Evolutionary conservation across 1,140 invertebrate species (phyloP).

Genomic region (Brachionus angularis): DNA sequence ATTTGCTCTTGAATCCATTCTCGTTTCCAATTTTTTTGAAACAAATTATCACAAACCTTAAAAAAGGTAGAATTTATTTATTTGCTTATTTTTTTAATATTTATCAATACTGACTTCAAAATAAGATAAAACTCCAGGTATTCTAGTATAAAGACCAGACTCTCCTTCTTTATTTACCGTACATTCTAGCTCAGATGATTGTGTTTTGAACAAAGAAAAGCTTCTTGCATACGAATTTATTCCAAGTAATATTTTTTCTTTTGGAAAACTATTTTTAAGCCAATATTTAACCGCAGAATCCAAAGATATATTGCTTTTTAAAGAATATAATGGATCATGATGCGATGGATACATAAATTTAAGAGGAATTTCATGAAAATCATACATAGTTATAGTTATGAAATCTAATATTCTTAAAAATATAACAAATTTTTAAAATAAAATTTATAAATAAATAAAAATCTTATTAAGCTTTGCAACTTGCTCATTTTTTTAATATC

Average conservation of each 20-base stretch:
- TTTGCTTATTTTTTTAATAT: too few relatives aligned
- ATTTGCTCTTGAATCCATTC: constrained; percentile 67
- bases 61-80: too few relatives aligned
- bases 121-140: constrained; percentile 5
- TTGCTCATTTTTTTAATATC: neutral
- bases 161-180: neutral
- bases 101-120: too few relatives aligned
- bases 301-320: neutral
- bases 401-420: neutral
- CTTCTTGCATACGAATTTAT: constrained; percentile 81
- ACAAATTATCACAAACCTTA: constrained; percentile 53
- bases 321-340: constrained; percentile 1
- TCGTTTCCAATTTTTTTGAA: constrained; percentile 50
- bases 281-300: constrained; percentile 62
- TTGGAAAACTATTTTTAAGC: constrained; percentile 76
- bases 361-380: constrained; percentile 24
- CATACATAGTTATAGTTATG: neutral
- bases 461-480: neutral
- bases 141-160: neutral
- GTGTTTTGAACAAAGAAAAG: neutral
- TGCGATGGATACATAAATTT: neutral
- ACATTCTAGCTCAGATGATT: neutral
- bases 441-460: neutral
- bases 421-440: neutral
- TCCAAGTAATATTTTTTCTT: constrained; percentile 88